Evolutionary conservation across 2,797 vertebrate species (phyloP).

Genomic region (Danionella dracula): DNA sequence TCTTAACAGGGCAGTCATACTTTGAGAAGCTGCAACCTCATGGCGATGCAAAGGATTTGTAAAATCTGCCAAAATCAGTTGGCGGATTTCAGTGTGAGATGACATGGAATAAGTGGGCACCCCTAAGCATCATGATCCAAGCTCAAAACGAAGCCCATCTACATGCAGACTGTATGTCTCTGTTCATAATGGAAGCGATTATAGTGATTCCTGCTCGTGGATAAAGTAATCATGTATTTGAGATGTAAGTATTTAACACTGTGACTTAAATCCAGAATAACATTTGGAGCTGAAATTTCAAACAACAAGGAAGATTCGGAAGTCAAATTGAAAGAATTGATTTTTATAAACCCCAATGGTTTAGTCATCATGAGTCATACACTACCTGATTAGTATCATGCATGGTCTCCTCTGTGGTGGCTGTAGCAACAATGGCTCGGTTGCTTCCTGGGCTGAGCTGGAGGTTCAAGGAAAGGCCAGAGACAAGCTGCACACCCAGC

Average conservation of each 20-base stretch:
- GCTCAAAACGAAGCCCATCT: slow-evolving; percentile 31
- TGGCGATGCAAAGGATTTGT: slow-evolving; percentile 29
- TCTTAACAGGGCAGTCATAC: too few relatives aligned
- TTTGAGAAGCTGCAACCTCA: slow-evolving; percentile 26
- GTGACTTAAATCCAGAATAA: not conserved
- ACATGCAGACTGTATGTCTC: slow-evolving; percentile 20
- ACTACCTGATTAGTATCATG: slow-evolving; percentile 74
- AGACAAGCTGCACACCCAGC: slow-evolving; percentile 76
- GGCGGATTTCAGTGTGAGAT: slow-evolving; percentile 15
- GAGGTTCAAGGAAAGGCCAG: slow-evolving; percentile 73
- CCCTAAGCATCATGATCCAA: slow-evolving; percentile 22
- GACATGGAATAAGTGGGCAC: slow-evolving; percentile 27
- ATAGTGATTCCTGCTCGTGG: slow-evolving; percentile 22
- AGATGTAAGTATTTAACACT: not conserved
- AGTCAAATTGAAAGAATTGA: not conserved
- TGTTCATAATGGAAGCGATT: slow-evolving; percentile 28
- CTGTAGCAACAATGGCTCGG: slow-evolving; percentile 66
- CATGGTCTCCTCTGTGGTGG: slow-evolving; percentile 71
- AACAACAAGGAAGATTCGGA: not conserved
- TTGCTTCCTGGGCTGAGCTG: slow-evolving; percentile 63
- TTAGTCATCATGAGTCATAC: too few relatives aligned
- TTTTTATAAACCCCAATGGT: too few relatives aligned
- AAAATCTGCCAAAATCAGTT: slow-evolving; percentile 39
- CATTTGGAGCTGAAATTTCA: too few relatives aligned
- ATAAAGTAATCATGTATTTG: not conserved